These are phyloP conservation scores for Eremobia ochroleuca DNA, from an alignment of 2,888 invertebrate species.

Conservation along the genomic window DNA sequence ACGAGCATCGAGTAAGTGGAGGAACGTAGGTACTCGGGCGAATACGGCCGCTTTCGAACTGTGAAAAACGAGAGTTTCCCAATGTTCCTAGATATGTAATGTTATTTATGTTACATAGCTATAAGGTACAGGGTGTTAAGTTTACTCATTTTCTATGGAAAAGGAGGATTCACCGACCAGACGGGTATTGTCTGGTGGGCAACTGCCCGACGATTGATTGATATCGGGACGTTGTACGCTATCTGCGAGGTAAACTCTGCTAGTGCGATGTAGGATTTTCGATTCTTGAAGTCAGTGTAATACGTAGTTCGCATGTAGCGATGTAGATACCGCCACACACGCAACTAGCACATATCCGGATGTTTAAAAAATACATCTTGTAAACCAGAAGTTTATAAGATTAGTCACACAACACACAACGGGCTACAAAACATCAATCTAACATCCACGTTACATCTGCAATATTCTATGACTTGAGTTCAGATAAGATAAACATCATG, in stretches of 20 bases:
- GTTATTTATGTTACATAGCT: not conserved
- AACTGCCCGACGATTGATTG: too few species aligned
- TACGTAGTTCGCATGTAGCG: too few species aligned
- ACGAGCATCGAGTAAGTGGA: constrained; percentile 59
- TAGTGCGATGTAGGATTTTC: too few species aligned
- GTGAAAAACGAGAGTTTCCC: not conserved
- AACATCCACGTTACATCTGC: constrained; percentile 31
- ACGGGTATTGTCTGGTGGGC: too few species aligned
- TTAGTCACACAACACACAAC: constrained; percentile 16
- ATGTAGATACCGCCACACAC: too few species aligned
- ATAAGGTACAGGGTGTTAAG: not conserved
- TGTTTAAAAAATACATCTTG: constrained; percentile 23
- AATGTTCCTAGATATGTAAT: not conserved
- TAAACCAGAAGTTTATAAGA: constrained; percentile 19
- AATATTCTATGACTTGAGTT: constrained; percentile 37
- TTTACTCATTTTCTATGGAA: not conserved
- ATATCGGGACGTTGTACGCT: too few species aligned
- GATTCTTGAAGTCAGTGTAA: too few species aligned
- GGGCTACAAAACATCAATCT: constrained; percentile 26
- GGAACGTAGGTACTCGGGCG: constrained; percentile 11
- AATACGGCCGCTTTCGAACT: not conserved
- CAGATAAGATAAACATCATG: constrained; percentile 55
- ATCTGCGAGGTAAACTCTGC: too few species aligned
- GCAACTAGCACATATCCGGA: not conserved
- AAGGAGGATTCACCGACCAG: too few species aligned